A percentile compares a stretch with the other conserved stretches of the same genome.
Conservation (phyloP, 2,113 vertebrate species). For the Sakesphorus luctuosus region DNA sequence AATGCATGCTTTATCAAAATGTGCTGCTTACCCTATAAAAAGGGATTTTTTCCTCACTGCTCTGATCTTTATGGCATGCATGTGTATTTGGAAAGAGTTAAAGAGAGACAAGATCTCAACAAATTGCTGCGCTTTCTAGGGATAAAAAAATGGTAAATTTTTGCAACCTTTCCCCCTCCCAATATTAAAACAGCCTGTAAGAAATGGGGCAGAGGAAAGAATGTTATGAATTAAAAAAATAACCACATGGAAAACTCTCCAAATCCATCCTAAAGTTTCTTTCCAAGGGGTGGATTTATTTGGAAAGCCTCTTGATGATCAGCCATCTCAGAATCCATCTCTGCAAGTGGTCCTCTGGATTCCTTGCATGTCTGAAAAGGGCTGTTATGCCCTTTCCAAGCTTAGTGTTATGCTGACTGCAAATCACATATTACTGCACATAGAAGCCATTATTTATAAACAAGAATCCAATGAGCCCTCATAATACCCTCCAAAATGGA, state of each 20-base stretch:
- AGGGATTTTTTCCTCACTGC: neutral
- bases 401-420: neutral
- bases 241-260: neutral
- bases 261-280: neutral
- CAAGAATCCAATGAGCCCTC: neutral
- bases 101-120: neutral
- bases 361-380: neutral
- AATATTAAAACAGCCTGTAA: neutral
- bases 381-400: neutral
- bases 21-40: neutral
- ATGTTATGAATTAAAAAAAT: neutral
- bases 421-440: neutral
- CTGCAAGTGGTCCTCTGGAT: neutral
- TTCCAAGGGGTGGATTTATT: neutral
- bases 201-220: neutral
- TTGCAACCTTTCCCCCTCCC: neutral
- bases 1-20: neutral
- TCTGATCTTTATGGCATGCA: neutral
- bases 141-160: neutral
- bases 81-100: neutral
- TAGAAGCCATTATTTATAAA: neutral
- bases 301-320: neutral
- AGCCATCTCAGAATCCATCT: neutral
- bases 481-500: neutral
- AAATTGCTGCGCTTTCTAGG: neutral